A percentile compares a stretch with the other conserved stretches of the same genome.
These are phyloP conservation scores for Esox masquinongy DNA, from an alignment of 2,797 vertebrate genomes.

Conservation along the genomic window DNA sequence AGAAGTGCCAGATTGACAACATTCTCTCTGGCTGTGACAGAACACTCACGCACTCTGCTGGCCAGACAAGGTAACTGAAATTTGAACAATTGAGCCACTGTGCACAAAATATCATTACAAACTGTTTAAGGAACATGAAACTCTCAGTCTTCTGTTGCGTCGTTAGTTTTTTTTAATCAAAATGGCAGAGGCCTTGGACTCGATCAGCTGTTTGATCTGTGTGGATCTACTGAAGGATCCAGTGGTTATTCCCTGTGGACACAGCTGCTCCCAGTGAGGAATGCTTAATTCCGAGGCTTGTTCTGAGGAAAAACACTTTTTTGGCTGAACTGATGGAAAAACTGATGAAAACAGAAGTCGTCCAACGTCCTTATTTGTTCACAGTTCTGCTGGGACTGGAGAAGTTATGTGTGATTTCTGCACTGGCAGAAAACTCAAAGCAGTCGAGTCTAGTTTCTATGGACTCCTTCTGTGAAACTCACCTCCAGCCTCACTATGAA, in stretches of 20 bases:
- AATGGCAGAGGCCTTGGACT: not conserved
- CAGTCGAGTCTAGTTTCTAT: not conserved
- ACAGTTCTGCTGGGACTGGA: not conserved
- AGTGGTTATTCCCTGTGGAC: not conserved
- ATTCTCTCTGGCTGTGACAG: not conserved
- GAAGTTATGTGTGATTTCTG: not conserved
- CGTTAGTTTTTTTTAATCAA: not conserved
- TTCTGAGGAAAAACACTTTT: not conserved
- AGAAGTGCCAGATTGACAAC: not conserved
- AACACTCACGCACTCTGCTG: not conserved
- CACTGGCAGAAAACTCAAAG: not conserved
- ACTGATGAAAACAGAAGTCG: not conserved
- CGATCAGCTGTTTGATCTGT: not conserved
- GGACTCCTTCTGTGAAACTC: not conserved
- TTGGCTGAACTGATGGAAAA: not conserved
- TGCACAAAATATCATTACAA: not conserved
- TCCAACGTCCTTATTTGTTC: not conserved
- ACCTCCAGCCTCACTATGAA: not conserved
- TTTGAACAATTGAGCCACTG: not conserved
- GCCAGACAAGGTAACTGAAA: not conserved
- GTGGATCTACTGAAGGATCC: not conserved
- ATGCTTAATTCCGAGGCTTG: not conserved
- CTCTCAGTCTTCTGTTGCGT: not conserved
- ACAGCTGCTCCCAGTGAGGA: not conserved
- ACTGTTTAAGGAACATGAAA: not conserved